phyloP scores from a whole-genome alignment of 2,888 invertebrate species.

The Dendrolimus pini region DNA sequence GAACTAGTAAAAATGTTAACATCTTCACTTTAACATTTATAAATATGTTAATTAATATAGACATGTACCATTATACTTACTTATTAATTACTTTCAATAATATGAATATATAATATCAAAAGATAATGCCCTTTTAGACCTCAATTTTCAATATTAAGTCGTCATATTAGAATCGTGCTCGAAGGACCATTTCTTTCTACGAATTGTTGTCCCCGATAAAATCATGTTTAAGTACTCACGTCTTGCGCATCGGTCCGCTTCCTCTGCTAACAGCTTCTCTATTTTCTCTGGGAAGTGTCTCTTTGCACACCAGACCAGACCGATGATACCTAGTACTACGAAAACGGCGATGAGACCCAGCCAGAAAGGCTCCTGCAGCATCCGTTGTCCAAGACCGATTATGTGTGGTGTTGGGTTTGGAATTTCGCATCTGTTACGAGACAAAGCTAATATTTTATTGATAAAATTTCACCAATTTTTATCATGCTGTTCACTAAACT shows the following conservation, averaged over 20 bases:
- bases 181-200: constrained; percentile 4
- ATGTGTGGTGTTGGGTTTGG: constrained; percentile 73
- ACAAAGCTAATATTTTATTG: too few species aligned
- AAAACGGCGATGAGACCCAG: constrained; percentile 90
- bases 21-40: too few species aligned
- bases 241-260: constrained; percentile 83
- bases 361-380: constrained; percentile 94
- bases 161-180: neutral
- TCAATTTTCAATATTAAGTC: neutral
- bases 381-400: constrained; percentile 81
- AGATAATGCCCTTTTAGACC: neutral
- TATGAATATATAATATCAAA: too few species aligned
- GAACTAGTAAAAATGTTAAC: too few species aligned
- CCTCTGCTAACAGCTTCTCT: constrained; percentile 88
- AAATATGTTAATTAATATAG: too few species aligned
- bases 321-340: constrained; percentile 86
- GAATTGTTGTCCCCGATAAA: neutral
- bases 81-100: too few species aligned
- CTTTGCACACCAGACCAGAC: constrained; percentile 89
- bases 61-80: too few species aligned
- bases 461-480: too few species aligned
- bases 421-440: constrained; percentile 79
- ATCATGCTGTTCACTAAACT: too few species aligned
- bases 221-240: constrained; percentile 58
- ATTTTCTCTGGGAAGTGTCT: constrained; percentile 91